These are phyloP conservation scores for Caenorhabditis sinica DNA, from an alignment of 2,888 invertebrate genomes.

Conservation along the genomic window DNA sequence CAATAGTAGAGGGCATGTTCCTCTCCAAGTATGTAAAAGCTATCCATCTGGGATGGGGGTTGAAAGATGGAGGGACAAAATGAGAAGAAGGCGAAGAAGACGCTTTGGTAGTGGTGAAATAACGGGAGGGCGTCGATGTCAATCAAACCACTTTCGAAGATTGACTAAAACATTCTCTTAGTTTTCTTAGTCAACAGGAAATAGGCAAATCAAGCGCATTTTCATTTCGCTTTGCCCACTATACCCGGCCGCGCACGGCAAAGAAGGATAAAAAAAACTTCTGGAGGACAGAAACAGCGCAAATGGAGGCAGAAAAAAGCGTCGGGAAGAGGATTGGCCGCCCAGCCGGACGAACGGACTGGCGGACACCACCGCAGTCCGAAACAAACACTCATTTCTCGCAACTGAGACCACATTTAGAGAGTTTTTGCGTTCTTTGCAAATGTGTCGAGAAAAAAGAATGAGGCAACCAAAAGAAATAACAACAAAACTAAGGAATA, in stretches of 20 bases:
- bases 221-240: slow-evolving; percentile 1
- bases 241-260: slow-evolving; percentile 8
- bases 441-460: slow-evolving; percentile 15
- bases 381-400: slow-evolving; percentile 57
- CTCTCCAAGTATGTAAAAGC: slow-evolving; percentile 31
- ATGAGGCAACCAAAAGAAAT: background rate
- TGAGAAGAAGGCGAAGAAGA: slow-evolving; percentile 13
- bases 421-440: slow-evolving; percentile 14
- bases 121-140: slow-evolving; percentile 58
- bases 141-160: slow-evolving; percentile 64
- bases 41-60: slow-evolving; percentile 41
- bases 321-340: slow-evolving; percentile 34
- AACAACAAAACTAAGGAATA: background rate
- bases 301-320: slow-evolving; percentile 27
- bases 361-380: slow-evolving; percentile 25
- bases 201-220: slow-evolving; percentile 42
- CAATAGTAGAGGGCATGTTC: slow-evolving; percentile 34
- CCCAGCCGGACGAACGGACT: slow-evolving; percentile 29
- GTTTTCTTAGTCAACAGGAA: slow-evolving; percentile 57
- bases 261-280: background rate
- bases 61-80: slow-evolving; percentile 5
- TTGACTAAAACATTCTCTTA: slow-evolving; percentile 54
- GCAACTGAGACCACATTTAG: slow-evolving; percentile 35
- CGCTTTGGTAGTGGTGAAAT: slow-evolving; percentile 48
- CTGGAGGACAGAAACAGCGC: slow-evolving; percentile 18